Evolutionary conservation across 2,888 invertebrate species (phyloP).

Genomic region (Brenthis hecate): DNA sequence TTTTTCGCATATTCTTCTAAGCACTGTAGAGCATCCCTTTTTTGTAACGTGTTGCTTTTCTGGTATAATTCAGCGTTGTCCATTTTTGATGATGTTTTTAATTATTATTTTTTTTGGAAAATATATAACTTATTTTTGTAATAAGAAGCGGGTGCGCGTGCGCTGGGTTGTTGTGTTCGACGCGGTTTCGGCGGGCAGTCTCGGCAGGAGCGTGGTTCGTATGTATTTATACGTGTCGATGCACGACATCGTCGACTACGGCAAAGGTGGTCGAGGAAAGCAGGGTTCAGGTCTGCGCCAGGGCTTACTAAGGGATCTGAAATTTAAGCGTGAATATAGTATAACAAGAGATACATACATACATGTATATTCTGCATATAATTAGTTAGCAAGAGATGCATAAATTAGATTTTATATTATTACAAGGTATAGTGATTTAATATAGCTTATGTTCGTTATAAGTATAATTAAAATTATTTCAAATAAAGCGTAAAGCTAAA

Average conservation of each 20-base stretch:
- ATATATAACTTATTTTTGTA: constrained; percentile 30
- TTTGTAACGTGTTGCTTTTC: constrained; percentile 86
- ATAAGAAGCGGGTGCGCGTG: constrained; percentile 53
- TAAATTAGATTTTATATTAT: too few species aligned
- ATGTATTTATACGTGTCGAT: constrained; percentile 70
- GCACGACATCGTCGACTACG: constrained; percentile 49
- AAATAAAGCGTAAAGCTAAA: too few species aligned
- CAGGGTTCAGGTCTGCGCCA: constrained; percentile 23
- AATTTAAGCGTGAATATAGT: constrained; percentile 16
- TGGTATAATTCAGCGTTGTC: constrained; percentile 87
- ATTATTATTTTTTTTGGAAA: constrained; percentile 31
- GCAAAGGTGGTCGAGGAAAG: constrained; percentile 32
- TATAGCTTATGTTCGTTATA: too few species aligned
- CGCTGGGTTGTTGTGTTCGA: constrained; percentile 57
- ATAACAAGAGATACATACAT: not conserved
- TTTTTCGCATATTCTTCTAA: constrained; percentile 84
- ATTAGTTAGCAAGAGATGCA: too few species aligned
- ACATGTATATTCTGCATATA: constrained; percentile 34
- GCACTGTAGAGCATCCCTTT: constrained; percentile 79
- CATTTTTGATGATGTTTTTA: constrained; percentile 47
- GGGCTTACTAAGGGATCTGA: constrained; percentile 28
- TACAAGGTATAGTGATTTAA: too few species aligned
- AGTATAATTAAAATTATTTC: too few species aligned
- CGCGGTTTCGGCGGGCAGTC: constrained; percentile 68
- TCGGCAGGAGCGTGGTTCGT: constrained; percentile 55